phyloP scores from a whole-genome alignment of 64 coral and sea anemone genomes.

The Stylophora pistillata region DNA sequence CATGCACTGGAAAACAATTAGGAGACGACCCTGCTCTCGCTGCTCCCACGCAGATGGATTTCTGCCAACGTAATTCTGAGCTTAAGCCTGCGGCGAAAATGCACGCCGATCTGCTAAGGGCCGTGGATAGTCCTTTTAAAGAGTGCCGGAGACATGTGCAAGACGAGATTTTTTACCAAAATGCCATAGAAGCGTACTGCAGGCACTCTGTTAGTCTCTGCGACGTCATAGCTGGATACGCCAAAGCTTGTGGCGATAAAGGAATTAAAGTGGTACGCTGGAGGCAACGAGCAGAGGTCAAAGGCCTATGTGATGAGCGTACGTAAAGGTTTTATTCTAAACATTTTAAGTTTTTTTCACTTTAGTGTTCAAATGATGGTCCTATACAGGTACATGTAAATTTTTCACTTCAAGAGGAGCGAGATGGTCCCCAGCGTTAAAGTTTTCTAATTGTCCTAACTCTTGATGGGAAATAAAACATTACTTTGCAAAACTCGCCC shows the following conservation, averaged over 20 bases:
- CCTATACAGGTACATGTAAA: too few species aligned
- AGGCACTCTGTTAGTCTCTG: background rate
- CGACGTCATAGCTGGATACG: background rate
- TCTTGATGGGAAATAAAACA: too few species aligned
- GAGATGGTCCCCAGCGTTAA: too few species aligned
- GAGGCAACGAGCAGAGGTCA: background rate
- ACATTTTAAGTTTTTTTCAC: background rate
- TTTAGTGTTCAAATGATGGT: background rate
- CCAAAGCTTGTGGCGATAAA: slow-evolving; percentile 17
- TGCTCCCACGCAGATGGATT: slow-evolving; percentile 1
- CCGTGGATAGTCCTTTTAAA: background rate
- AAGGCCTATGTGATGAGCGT: background rate
- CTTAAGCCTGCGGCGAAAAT: background rate
- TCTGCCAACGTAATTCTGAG: background rate
- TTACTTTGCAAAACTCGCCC: too few species aligned
- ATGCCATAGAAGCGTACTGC: background rate
- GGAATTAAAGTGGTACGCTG: background rate
- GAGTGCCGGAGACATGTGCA: background rate
- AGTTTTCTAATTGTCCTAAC: too few species aligned
- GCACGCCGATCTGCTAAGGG: background rate
- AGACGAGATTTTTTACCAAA: background rate
- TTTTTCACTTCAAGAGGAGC: too few species aligned
- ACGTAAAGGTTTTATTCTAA: background rate
- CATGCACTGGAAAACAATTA: background rate
- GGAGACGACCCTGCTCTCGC: background rate